Base-by-base conservation (phyloP, 2,113 vertebrate species). In the Fukomys damarensis region DNA sequence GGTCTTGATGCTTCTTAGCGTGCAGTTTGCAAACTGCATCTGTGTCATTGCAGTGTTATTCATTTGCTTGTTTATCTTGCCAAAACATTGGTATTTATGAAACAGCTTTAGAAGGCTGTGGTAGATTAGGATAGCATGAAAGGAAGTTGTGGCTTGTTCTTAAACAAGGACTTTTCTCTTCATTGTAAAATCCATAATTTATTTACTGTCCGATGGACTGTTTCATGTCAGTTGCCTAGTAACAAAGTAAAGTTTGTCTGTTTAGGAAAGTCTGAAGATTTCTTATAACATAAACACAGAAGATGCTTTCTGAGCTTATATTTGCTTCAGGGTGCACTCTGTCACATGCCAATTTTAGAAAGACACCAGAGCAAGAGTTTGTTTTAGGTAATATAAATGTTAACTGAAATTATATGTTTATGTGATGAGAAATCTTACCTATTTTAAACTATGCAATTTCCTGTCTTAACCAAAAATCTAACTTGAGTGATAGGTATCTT, bases 351-450 rank as follows among this genome's bases (percentile, higher is more conserved):
- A 98, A 87, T 98, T 98, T 98, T 91, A 96, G 93, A 91, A 97
- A 72, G 81, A 98, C 97, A 97, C 96, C 30, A 68, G 93, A 86
- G 95, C 95, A 89, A 95, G 84, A 98, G 98, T 98, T 98, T 98
- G 98, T 98, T 98, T 98, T 98, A 97, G 97, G 94, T 97, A 98
- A 98, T 98, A 97, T 98, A 98, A 98, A 99, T 98, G 98, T 98
- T 98, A 96, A 91, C 97, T 87, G 94, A 98, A 98, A 97, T 98
- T 97, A 98, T 35, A 93, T 98, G 97, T 98, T 98, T 98, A 98
- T 84, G 43, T 86, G 88, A 93, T 94, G 80, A 95, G 95, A 98
- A 96, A 84, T 98, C 94, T 98, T 98, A 93, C 98, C 98, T 97
- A 95, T 96, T 97, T 97, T 96, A 98, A 97, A 98, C 97, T 97